Evolutionary conservation across 2,888 invertebrate species (phyloP), one percentile per base, ranked within the genome.

Genomic region (Patella caerulea): DNA sequence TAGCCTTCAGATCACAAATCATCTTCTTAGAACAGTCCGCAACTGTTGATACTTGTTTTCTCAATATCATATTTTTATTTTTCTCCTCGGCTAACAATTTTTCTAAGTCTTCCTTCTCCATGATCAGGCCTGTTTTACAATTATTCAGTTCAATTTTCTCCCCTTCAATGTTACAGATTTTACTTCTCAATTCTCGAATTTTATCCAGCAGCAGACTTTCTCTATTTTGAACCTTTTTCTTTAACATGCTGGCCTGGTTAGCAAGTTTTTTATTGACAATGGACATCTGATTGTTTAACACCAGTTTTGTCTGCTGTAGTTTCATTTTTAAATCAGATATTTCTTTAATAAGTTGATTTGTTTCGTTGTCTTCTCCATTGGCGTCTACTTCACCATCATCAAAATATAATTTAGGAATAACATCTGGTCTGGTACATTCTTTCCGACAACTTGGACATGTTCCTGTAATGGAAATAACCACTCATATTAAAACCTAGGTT

Each of bases 361-460:
- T 81, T 69, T 84, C 80, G 77, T 87, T 86, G 2, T 80, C 77
- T 7, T 78, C 83, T 52, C 77, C 83, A 1, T 82, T 81, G 29
- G 79, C 82, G 14, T 79, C 80, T 14, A 84, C 83, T 52, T 85
- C 88, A 14, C 82, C 85, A 11, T 83, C 80, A 79, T 88, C 88
- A 79, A 90, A 88, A 80, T 80, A 90, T 15, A 90, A 82, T 77
- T 84, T 83, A 12, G 77, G 79, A n/a, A 84, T 79, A 53, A 78
- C 76, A 71, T 75, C 75, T 19, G 72, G 78, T 55, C 72, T 72
- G 34, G 83, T 86, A 2, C 89, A 83, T 24, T 80, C 79, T 53
- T 82, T 82, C 17, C 91, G 84, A 77, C 91, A 91, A 75, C 89
- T 89, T 3, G 91, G 91, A 80, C 91, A 91, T 15, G 89, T 88